A percentile compares a stretch with the other conserved stretches of the same genome.
phyloP scores from a whole-genome alignment of 2,113 vertebrate species.

The Mixornis gularis region DNA sequence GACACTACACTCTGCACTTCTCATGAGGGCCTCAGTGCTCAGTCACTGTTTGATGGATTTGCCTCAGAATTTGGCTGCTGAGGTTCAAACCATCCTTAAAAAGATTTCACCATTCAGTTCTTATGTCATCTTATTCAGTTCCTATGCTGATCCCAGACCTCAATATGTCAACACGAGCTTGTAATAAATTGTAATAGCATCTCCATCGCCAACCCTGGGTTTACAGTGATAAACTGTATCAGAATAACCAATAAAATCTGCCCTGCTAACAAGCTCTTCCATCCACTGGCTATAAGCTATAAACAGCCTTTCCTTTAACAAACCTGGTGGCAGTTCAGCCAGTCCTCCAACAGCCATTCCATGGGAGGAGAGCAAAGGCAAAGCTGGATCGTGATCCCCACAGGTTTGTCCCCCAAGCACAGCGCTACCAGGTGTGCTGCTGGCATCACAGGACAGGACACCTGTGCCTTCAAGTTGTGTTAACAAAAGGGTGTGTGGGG shows the following conservation, averaged over 20 bases:
- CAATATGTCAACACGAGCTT: fast-evolving
- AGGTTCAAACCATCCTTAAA: not conserved
- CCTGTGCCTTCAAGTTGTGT: fast-evolving
- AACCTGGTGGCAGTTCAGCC: not conserved
- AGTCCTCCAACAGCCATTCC: not conserved
- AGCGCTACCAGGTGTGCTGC: no score
- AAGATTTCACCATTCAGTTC: not conserved
- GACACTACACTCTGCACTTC: not conserved
- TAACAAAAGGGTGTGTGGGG: fast-evolving
- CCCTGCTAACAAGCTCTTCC: not conserved
- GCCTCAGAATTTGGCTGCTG: not conserved
- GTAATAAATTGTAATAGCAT: not conserved
- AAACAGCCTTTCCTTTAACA: not conserved
- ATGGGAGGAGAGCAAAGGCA: not conserved
- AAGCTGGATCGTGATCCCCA: not conserved
- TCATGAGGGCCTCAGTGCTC: fast-evolving
- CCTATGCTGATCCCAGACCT: not conserved
- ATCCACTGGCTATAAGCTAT: not conserved
- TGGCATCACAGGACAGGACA: no score
- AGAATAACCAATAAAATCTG: not conserved
- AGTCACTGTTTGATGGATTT: not conserved
- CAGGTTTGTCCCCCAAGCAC: not conserved
- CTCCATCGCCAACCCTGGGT: not conserved
- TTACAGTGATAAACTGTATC: not conserved
- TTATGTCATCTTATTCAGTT: not conserved